Percentiles rank a stretch among this genome's conserved stretches.
These are phyloP conservation scores for Lophura nycthemera DNA, from an alignment of 2,113 vertebrate species.

Conservation along the genomic window DNA sequence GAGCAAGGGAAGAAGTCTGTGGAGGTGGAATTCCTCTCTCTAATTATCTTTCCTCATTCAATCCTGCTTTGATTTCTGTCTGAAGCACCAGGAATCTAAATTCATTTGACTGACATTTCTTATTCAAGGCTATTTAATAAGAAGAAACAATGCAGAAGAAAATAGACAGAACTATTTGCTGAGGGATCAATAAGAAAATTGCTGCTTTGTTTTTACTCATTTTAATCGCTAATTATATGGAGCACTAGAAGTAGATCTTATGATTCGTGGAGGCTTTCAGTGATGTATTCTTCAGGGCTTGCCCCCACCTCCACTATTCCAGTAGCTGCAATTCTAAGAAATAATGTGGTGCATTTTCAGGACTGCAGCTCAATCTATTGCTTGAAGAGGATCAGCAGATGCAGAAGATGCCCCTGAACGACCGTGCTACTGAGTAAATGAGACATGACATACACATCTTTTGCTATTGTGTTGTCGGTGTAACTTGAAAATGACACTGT, in stretches of 20 bases:
- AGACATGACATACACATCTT: slow-evolving; percentile 16
- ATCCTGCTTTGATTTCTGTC: slow-evolving; percentile 58
- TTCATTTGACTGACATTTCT: slow-evolving; percentile 62
- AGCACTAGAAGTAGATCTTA: slow-evolving; percentile 13
- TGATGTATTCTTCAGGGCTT: background rate
- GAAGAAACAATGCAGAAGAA: slow-evolving; percentile 53
- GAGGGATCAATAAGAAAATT: slow-evolving; percentile 57
- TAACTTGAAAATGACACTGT: slow-evolving; percentile 35
- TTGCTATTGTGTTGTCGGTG: background rate
- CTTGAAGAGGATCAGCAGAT: background rate
- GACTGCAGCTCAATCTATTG: background rate
- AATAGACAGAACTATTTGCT: slow-evolving; percentile 60
- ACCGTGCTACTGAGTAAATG: slow-evolving; percentile 11
- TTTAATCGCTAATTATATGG: slow-evolving; percentile 26
- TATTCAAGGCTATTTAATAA: slow-evolving; percentile 58
- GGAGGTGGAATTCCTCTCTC: slow-evolving; percentile 53
- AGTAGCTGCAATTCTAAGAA: background rate
- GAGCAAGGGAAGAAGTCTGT: slow-evolving; percentile 41
- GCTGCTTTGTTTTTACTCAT: slow-evolving; percentile 54
- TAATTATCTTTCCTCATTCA: slow-evolving; percentile 63
- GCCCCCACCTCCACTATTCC: background rate
- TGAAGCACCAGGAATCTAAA: slow-evolving; percentile 48
- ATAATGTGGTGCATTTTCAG: background rate
- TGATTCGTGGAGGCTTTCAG: slow-evolving; percentile 10
- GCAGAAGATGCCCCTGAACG: background rate